phyloP scores from a whole-genome alignment of 2,113 vertebrate species.

The Elanus axillaris region DNA sequence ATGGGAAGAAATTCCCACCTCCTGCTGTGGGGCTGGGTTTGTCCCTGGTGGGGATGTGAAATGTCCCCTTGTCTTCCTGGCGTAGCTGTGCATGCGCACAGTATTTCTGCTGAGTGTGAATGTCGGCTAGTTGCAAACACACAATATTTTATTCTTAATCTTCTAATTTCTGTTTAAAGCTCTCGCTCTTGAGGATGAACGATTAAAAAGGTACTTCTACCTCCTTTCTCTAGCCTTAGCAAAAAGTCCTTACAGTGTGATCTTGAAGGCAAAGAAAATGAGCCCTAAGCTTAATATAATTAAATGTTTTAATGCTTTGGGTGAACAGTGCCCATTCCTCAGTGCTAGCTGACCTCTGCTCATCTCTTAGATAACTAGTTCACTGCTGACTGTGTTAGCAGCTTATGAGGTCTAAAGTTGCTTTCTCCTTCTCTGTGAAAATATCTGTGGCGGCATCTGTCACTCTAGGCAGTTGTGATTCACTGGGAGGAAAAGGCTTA shows the following conservation, averaged over 20 bases:
- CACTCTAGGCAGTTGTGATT: conserved; percentile 17
- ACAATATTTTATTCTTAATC: background rate
- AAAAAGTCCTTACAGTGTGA: background rate
- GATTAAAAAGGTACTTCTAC: background rate
- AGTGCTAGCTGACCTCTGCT: background rate
- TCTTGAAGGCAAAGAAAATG: conserved; percentile 6
- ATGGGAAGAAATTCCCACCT: background rate
- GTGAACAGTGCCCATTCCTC: background rate
- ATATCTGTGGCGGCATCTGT: conserved; percentile 11
- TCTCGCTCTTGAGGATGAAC: background rate
- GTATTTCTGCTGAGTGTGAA: background rate
- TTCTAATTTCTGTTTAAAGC: background rate
- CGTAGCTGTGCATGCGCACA: background rate
- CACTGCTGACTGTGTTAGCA: background rate
- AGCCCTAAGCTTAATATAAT: background rate
- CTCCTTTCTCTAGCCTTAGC: background rate
- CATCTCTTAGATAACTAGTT: background rate
- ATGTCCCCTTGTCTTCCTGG: background rate
- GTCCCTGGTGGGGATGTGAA: background rate
- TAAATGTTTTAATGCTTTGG: background rate
- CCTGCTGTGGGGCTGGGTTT: background rate
- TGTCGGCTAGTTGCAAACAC: background rate
- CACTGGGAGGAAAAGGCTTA: background rate
- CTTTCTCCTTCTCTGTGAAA: background rate
- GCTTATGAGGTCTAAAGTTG: background rate